Base-by-base conservation (phyloP, 2,113 vertebrate genomes). In the Xenus cinereus region DNA sequence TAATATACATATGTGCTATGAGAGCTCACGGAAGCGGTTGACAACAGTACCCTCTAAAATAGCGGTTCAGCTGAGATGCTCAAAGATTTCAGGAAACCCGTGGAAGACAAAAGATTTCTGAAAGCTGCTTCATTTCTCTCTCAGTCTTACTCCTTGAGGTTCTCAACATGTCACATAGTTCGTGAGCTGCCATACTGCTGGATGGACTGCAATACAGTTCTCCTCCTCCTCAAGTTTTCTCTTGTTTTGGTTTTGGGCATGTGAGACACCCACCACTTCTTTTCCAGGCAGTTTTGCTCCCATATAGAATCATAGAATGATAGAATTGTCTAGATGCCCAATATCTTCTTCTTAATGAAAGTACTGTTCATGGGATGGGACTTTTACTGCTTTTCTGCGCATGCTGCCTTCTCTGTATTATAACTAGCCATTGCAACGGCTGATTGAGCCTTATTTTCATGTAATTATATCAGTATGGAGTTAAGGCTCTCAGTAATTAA, bases 1-100 rank as follows among this genome's bases (percentile, higher is more conserved):
- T 95, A 96, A 89, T 95, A 87, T 84, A 79, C 60, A 56, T 89
- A 87, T 33, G n/a, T 93, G 95, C 48, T 92, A 73, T 90, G 67
- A 94, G 89, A 90, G 90, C 72, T 93, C 33, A 19, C 50, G 54
- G 63, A 95, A 90, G 60, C 3, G 9, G 68, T 21, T 94, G 69
- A 86, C 69, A 93, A 92, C 53, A 84, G 76, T n/a, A 71, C 30
- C 17, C 12, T 86, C 60, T 84, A 86, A 96, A 95, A 90, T 73
- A 96, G 60, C 18, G 39, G 30, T 60, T 88, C 86, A 80, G 20
- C 46, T 64, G 51, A 91, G 66, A 78, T 67, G 21, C 46, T 90
- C n/a, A 79, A 74, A 35, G 80, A 66, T 53, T 77, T 85, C 84
- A 95, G 64, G 50, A 91, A 90, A 86, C 5, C 6, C 83, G 68